Base-by-base conservation (phyloP, 2,888 invertebrate genomes). In the Plemyria rubiginata region DNA sequence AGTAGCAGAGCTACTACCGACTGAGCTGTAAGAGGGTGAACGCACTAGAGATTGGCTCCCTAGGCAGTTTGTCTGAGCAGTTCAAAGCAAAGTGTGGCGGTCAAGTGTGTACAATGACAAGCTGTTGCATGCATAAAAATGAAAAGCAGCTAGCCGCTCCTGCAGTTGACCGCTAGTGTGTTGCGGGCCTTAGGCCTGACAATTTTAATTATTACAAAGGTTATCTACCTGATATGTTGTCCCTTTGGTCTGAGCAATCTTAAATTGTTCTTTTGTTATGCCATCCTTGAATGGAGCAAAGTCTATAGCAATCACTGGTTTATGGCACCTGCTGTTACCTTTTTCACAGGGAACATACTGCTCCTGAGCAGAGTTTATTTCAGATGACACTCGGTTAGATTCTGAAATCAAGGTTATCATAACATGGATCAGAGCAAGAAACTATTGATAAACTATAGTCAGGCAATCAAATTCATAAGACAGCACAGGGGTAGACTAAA, bases 281-380 rank as follows among this genome's bases (percentile, higher is more conserved):
- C 98, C 98, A 73, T 94, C 87, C 70, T 93, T 87, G 85, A 96
- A 98, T 6, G 94, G 93, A 56, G 85, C 85, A 58, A 98, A 90
- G 84, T 98, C 97, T 29, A 93, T 86, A 11, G 93, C 84, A 59
- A 98, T 95, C 6, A 96, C 94, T 72, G 92, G 81, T 59, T 84
- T 82, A 78, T 95, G 94, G 77, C 97, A 97, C 54, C 90, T 93
- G 80, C 96, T 96, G 69, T 94, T 94, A 50, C 72, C 81, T 28
- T 75, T 80, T 54, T 92, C 84, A 80, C 96, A 96, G 9, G 94
- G 93, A 60, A 79, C 74, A 77, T 95, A 95, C 7, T 86, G 76
- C 16, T 84, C 77, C 54, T 91, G 67, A 0, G 95, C 94, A 13
- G 84, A 73, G 54, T 91, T 77, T 61, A 96, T 94, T 66, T 86